Conservation (phyloP, 2,113 vertebrate genomes). For the Zosterops borbonicus region DNA sequence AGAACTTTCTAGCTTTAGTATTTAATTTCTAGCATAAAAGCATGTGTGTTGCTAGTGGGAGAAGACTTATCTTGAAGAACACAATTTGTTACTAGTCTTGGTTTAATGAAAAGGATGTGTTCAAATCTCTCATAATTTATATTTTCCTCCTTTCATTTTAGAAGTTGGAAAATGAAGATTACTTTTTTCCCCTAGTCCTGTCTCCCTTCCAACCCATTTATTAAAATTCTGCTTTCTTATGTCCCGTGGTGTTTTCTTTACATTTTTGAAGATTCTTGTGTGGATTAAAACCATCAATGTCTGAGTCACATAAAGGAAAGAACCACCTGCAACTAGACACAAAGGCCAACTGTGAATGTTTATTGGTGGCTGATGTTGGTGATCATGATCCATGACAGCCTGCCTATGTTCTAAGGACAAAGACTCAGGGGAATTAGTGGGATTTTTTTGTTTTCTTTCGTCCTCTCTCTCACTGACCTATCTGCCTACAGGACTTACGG, state of each 20-base stretch:
- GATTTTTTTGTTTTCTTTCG: neutral
- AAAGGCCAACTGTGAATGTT: neutral
- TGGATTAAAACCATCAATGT: neutral
- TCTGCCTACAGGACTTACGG: neutral
- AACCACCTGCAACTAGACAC: neutral
- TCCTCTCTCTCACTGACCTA: neutral
- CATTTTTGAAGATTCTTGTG: neutral
- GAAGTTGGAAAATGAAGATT: neutral
- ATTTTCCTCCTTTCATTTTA: neutral
- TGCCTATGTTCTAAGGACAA: neutral
- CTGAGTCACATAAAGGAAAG: neutral
- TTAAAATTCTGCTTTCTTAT: conserved; percentile 47
- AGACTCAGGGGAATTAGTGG: neutral
- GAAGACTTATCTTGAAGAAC: neutral
- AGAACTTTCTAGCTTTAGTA: neutral
- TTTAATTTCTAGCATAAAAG: neutral
- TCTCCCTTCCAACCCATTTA: neutral
- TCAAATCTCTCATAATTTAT: neutral
- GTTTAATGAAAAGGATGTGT: neutral
- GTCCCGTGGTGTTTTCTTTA: neutral
- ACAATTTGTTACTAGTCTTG: neutral
- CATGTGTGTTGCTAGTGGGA: neutral
- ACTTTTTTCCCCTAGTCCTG: neutral
- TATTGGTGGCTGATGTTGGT: neutral
- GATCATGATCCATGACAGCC: neutral